Base-by-base conservation (phyloP, 2,888 invertebrate genomes). In the Keiferia lycopersicella region DNA sequence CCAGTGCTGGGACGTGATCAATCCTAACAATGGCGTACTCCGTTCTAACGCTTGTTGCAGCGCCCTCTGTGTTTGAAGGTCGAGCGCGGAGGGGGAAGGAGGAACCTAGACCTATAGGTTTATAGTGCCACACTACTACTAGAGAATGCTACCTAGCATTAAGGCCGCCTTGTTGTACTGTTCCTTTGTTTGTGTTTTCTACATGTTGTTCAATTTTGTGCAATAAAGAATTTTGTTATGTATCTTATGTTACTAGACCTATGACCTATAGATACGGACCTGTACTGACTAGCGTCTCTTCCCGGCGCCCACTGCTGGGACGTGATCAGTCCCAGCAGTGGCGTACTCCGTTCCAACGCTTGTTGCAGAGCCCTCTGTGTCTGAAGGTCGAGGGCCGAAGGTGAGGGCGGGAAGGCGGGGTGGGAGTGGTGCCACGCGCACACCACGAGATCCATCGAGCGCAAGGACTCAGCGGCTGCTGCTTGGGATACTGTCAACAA, bases 401-500 rank as follows among this genome's bases (percentile, higher is more conserved):
- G 96, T 76, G 94, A 92, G 0, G 95, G 93, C 3, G 93, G 92
- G 86, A 96, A 96, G 26, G 88, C 85, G 1, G 96, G 96, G 88
- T 96, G 96, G 34, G 96, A 95, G 90, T 96, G 96, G 84, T 95
- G 96, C 96, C 96, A 96, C 26, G 95, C 96, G 65, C 94, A 90
- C 63, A 94, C 93, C 20, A 84, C 77, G 71, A 86, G 78, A 2
- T 93, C 93, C 18, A 78, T 78, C 12, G 75, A 67, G 6, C 85
- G 84, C 30, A 96, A 92, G 38, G 75, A 76, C 70, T 94, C 93
- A 62, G 94, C 93, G 2, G 95, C 95, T 67, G 81, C 82, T 6
- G 94, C 93, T 78, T 95, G 87, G 0, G 88, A 86, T 66, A 89
- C 89, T 90, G 77, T 0, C 18, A 45, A 6, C 12, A 39, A 39